phyloP scores from a whole-genome alignment of 2,888 invertebrate species.

The Resseliella maxima region DNA sequence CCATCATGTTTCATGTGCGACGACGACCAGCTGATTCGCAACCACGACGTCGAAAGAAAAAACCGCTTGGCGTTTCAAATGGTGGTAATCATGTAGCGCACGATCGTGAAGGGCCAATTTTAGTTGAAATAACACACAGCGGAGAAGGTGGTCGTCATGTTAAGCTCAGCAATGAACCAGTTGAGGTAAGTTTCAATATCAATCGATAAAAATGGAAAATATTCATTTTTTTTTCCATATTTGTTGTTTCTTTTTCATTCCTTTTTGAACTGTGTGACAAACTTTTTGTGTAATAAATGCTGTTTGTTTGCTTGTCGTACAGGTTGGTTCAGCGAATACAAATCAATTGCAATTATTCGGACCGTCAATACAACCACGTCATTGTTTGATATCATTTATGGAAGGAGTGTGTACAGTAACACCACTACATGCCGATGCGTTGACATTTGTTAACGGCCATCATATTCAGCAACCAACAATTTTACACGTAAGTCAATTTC shows the following conservation, averaged over 20 bases:
- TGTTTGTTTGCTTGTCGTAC: conserved; percentile 56
- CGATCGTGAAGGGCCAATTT: conserved; percentile 75
- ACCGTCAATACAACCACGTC: conserved; percentile 91
- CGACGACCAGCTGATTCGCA: conserved; percentile 91
- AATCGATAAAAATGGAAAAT: too few relatives aligned
- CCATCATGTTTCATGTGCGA: conserved; percentile 97
- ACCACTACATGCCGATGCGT: conserved; percentile 91
- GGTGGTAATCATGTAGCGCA: conserved; percentile 70
- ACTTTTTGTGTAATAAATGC: background rate
- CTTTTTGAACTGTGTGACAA: background rate
- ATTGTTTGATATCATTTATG: conserved; percentile 93
- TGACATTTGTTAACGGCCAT: conserved; percentile 94
- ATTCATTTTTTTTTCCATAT: background rate
- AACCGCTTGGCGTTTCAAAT: conserved; percentile 69
- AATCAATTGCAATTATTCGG: conserved; percentile 84
- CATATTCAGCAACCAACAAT: conserved; percentile 93
- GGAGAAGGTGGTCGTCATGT: conserved; percentile 73
- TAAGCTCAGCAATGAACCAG: conserved; percentile 73
- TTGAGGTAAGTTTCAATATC: conserved; percentile 71
- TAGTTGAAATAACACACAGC: conserved; percentile 71
- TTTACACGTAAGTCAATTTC: conserved; percentile 74
- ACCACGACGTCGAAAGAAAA: conserved; percentile 90
- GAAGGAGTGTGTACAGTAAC: conserved; percentile 94
- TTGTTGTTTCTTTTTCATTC: background rate
- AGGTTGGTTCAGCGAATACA: conserved; percentile 83